A percentile compares a stretch with the other conserved stretches of the same genome.
Evolutionary conservation across 2,888 invertebrate species (phyloP).

Genomic region (Drosophila mettleri): DNA sequence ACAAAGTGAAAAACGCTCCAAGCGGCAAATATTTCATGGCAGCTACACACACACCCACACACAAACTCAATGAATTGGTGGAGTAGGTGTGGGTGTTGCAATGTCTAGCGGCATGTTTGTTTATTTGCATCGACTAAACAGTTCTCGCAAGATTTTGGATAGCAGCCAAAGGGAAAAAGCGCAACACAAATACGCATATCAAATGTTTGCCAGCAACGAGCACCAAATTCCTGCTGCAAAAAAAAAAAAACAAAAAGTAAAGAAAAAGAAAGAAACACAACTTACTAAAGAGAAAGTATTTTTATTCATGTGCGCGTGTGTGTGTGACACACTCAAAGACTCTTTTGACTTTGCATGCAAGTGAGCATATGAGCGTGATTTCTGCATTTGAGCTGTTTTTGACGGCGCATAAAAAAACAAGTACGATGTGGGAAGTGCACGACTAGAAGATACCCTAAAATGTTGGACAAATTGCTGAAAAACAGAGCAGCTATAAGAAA

Average conservation of each 20-base stretch:
- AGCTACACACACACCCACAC: slow-evolving; percentile 43
- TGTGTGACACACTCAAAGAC: slow-evolving; percentile 62
- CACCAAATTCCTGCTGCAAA: slow-evolving; percentile 10
- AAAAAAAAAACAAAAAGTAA: slow-evolving; percentile 11
- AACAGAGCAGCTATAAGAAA: no score
- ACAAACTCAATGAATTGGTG: background rate
- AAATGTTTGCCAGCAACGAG: slow-evolving; percentile 58
- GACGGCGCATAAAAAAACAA: slow-evolving; percentile 2
- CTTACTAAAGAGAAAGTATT: slow-evolving; percentile 18
- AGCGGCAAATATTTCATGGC: slow-evolving; percentile 75
- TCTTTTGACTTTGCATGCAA: slow-evolving; percentile 81
- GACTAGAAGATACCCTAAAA: background rate
- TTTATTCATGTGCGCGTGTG: slow-evolving; percentile 5
- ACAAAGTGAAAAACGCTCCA: slow-evolving; percentile 74
- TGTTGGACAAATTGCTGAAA: background rate
- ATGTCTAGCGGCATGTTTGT: slow-evolving; percentile 54
- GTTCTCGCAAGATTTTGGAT: slow-evolving; percentile 56
- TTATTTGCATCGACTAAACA: slow-evolving; percentile 76
- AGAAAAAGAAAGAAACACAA: slow-evolving; percentile 21
- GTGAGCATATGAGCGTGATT: slow-evolving; percentile 82
- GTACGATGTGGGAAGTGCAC: background rate
- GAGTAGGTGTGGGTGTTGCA: slow-evolving; percentile 5
- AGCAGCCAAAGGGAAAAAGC: slow-evolving; percentile 68
- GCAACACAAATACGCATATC: slow-evolving; percentile 81
- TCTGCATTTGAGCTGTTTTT: slow-evolving; percentile 56